Conservation (phyloP, 2,888 invertebrate species). For the Exephanes ischioxanthus region DNA sequence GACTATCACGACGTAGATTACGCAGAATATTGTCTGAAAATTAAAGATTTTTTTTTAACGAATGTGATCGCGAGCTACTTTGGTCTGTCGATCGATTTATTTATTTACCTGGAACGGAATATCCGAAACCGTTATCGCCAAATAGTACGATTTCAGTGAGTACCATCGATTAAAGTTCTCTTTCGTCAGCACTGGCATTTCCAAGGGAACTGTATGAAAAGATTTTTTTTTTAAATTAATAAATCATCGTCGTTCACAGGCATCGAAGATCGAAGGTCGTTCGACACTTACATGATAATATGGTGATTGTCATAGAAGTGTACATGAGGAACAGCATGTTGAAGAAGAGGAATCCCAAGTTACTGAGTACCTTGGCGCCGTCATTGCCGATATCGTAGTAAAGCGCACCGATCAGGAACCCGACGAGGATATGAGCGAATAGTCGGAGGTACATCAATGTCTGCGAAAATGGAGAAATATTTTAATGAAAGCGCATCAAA, state of each 20-base stretch:
- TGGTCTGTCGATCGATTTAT: not conserved
- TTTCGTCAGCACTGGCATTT: slow-evolving; percentile 97
- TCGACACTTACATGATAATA: slow-evolving; percentile 94
- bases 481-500: slow-evolving; percentile 11
- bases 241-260: not conserved
- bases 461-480: slow-evolving; percentile 86
- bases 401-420: slow-evolving; percentile 96
- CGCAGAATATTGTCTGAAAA: slow-evolving; percentile 95
- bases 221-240: slow-evolving; percentile 12
- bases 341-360: slow-evolving; percentile 98
- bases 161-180: slow-evolving; percentile 99
- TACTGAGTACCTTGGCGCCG: slow-evolving; percentile 97
- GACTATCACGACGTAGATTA: slow-evolving; percentile 96
- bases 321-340: slow-evolving; percentile 99
- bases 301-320: slow-evolving; percentile 99
- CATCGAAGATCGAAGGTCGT: not conserved
- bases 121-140: slow-evolving; percentile 98
- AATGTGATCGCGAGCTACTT: not conserved
- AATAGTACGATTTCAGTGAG: slow-evolving; percentile 96
- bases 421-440: slow-evolving; percentile 97
- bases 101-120: slow-evolving; percentile 96
- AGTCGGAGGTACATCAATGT: slow-evolving; percentile 97
- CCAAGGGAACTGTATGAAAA: slow-evolving; percentile 92
- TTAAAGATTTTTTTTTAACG: not conserved
- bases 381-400: slow-evolving; percentile 98